Base-by-base conservation (phyloP, 2,113 vertebrate genomes). In the Stomatorhinus ivindoensis region DNA sequence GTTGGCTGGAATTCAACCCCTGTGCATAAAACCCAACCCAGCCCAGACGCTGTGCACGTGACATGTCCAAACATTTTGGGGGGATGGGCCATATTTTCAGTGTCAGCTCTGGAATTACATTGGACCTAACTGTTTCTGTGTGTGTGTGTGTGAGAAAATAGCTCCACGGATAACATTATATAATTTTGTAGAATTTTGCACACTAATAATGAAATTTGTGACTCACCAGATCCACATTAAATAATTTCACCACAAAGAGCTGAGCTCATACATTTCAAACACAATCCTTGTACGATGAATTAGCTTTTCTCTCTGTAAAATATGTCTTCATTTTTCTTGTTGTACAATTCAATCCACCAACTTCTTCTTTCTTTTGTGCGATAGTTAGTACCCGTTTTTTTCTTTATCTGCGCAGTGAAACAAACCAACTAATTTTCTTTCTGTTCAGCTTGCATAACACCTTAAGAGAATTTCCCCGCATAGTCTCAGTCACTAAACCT, bases 201-300 rank as follows among this genome's bases (percentile, higher is more conserved):
- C 11, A 73, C 31, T 3, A 31, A 27, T 73, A 35, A 35, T 73
- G 65, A 35, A 73, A 73, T 73, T 73, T 27, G 2, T 4, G 31
- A 73, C n/a, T 73, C 31, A 73, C 7, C 55, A 61, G 55, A 8
- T n/a, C 55, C 19, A 31, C 17, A 21, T 69, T 31, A 73, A 73
- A 73, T 31, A 73, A 73, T 73, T 73, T 73, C 31, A 35, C 31
- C 65, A 13, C 35, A 42, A 80, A 80, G 35, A 39, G 35, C 69
- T 39, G 69, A 76, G 69, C 73, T 80, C 73, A 42, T 80, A 80
- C 73, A 19, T 80, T 80, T 80, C 73, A 80, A 80, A 80, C 73
- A 35, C 31, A 39, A 76, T 39, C 27, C 17, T 39, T 39, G 31
- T 76, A 76, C 1, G 13, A 80, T 80, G 13, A 80, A 76, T 39